Base-by-base conservation (phyloP, 1,140 invertebrate species). In the Harlomillsia oculata region DNA sequence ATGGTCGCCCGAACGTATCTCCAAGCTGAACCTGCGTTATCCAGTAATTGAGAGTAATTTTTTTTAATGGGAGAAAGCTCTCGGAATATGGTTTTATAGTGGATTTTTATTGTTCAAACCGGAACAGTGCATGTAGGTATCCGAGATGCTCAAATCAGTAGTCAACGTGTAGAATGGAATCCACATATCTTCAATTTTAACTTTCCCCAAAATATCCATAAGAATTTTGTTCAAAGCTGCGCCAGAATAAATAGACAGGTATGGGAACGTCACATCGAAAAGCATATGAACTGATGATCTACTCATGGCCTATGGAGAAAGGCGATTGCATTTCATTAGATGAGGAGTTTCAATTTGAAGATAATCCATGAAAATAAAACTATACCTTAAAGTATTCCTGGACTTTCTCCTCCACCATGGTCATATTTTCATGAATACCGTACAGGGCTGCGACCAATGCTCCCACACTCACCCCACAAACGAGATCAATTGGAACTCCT, bases 171-270 rank as follows among this genome's bases (percentile, higher is more conserved):
- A 50, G 9, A 14, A 50, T 9, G 48, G 48, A n/a, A 50, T 36
- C 9, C 30, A 5, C 34, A 50, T n/a, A 39, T 50, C 48, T 39
- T 50, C 48, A 16, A 50, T 37, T 20, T 50, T 32, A n/a, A 21
- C n/a, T 37, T 13, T 50, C 34, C 26, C 48, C 48, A n/a, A 50
- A 8, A 1, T 23, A 32, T 50, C 45, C 45, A 21, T 48, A 21
- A 48, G 21, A 48, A 21, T 36, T 14, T 23, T 21, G 9, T 37
- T 50, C 20, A 50, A 2, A 16, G 39, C 20, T 2, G 30, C 34
- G 3, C 44, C 44, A 30, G 14, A 14, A 32, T 3, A 32, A 18
- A 13, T 8, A 11, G 43, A n/a, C n/a, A 25, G 9, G 16, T 45
- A 45, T 8, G 43, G 43, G n/a, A 45, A 23, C 9, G 43, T 45